Conservation (phyloP, 2,888 invertebrate species). For the Temnothorax unifasciatus region DNA sequence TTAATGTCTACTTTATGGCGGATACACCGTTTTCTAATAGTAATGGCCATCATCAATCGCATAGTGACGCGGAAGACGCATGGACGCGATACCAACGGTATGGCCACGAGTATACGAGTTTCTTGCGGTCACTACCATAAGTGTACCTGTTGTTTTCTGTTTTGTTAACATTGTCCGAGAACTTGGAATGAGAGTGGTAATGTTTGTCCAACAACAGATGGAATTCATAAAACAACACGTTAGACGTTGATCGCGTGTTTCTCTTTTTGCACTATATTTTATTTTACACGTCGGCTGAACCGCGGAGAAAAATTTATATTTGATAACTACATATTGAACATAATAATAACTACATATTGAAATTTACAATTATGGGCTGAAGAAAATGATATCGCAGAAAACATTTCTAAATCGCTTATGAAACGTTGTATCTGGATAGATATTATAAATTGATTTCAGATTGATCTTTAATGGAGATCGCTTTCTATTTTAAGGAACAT, state of each 20-base stretch:
- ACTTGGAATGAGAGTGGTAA: slow-evolving; percentile 52
- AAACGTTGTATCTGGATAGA: background rate
- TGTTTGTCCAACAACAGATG: slow-evolving; percentile 34
- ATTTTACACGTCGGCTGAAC: background rate
- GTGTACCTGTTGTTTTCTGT: slow-evolving; percentile 57
- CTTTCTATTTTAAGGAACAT: background rate
- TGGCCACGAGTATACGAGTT: slow-evolving; percentile 64
- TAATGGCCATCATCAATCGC: slow-evolving; percentile 60
- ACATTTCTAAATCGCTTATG: background rate
- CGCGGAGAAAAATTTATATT: background rate
- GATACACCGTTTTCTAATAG: slow-evolving; percentile 51
- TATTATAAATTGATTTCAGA: slow-evolving; percentile 12
- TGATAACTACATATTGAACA: background rate
- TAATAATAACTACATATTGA: background rate
- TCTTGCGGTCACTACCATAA: slow-evolving; percentile 71
- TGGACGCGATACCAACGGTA: slow-evolving; percentile 64
- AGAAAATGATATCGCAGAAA: background rate
- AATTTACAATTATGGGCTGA: background rate
- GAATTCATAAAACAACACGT: slow-evolving; percentile 42
- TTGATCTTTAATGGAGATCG: background rate
- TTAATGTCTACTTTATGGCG: slow-evolving; percentile 50
- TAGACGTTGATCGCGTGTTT: slow-evolving; percentile 14
- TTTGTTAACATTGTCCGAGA: slow-evolving; percentile 63
- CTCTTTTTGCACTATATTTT: background rate
- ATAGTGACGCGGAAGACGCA: slow-evolving; percentile 62